Percentiles rank a stretch among this genome's conserved stretches.
Conservation (phyloP, 2,888 invertebrate species). For the Drosophila quinaria region DNA sequence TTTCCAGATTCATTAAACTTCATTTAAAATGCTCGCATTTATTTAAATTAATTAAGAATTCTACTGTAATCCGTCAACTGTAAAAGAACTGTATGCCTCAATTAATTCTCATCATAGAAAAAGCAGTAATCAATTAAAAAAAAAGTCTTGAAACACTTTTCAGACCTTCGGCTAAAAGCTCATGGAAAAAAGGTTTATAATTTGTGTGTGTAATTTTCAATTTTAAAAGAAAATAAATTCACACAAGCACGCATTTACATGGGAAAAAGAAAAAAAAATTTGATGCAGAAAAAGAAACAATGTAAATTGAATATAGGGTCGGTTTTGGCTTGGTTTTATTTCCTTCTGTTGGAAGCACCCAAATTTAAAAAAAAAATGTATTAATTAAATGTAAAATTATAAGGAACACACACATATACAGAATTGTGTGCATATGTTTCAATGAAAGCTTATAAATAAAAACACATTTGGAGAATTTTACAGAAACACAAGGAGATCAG, state of each 20-base stretch:
- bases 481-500: constrained; percentile 23
- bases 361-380: constrained; percentile 34
- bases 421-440: constrained; percentile 7
- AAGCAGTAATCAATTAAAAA: constrained; percentile 64
- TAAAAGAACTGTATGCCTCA: constrained; percentile 56
- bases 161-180: constrained; percentile 30
- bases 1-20: constrained; percentile 42
- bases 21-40: constrained; percentile 51
- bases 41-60: constrained; percentile 64
- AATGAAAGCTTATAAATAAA: constrained; percentile 71
- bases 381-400: constrained; percentile 77
- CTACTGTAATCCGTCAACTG: constrained; percentile 54
- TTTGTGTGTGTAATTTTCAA: constrained; percentile 42
- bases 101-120: constrained; percentile 75
- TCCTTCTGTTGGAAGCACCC: constrained; percentile 9
- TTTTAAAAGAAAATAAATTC: constrained; percentile 62
- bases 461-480: constrained; percentile 42
- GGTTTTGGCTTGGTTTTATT: constrained; percentile 35
- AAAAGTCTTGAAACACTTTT: constrained; percentile 31
- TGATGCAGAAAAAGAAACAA: constrained; percentile 40
- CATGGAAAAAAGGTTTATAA: constrained; percentile 38
- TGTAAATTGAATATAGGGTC: constrained; percentile 73
- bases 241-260: constrained; percentile 25
- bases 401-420: constrained; percentile 40
- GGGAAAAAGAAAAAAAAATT: constrained; percentile 9